Evolutionary conservation across 2,888 invertebrate genomes (phyloP).

Genomic region (Automeris io): DNA sequence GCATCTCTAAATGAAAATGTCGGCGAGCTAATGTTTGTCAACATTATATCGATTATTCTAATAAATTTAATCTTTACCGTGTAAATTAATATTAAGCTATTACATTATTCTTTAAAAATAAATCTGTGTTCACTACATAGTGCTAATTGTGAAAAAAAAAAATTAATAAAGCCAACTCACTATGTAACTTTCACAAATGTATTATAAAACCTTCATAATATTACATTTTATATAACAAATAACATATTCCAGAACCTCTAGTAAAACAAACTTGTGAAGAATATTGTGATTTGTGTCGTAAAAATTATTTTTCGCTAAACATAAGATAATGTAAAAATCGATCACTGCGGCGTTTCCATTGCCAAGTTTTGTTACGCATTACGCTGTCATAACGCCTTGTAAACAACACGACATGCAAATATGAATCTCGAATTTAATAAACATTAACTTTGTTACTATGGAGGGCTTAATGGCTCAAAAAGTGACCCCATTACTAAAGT

Average conservation of each 20-base stretch:
- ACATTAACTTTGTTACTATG: conserved; percentile 32
- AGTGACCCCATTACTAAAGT: conserved; percentile 63
- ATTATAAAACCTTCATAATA: neutral
- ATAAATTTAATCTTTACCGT: conserved; percentile 13
- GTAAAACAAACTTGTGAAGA: neutral
- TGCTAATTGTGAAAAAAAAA: neutral
- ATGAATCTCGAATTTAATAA: neutral
- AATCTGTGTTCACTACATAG: neutral
- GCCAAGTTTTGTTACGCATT: conserved; percentile 33
- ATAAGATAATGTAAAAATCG: conserved; percentile 32
- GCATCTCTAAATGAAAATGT: conserved; percentile 36
- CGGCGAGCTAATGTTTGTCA: conserved; percentile 59
- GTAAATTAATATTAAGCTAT: conserved; percentile 6
- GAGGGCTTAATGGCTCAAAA: conserved; percentile 55
- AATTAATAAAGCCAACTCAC: neutral
- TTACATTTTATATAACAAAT: too few species aligned
- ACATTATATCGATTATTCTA: conserved; percentile 53
- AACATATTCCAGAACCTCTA: neutral
- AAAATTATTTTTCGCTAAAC: neutral
- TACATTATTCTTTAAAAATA: neutral
- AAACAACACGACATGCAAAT: conserved; percentile 12
- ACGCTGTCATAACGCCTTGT: conserved; percentile 18
- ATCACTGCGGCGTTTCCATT: conserved; percentile 55
- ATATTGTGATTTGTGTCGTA: neutral
- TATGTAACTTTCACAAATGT: neutral